Base-by-base conservation (phyloP, 1,140 invertebrate genomes). In the Trachymyrmex cornetzi region DNA sequence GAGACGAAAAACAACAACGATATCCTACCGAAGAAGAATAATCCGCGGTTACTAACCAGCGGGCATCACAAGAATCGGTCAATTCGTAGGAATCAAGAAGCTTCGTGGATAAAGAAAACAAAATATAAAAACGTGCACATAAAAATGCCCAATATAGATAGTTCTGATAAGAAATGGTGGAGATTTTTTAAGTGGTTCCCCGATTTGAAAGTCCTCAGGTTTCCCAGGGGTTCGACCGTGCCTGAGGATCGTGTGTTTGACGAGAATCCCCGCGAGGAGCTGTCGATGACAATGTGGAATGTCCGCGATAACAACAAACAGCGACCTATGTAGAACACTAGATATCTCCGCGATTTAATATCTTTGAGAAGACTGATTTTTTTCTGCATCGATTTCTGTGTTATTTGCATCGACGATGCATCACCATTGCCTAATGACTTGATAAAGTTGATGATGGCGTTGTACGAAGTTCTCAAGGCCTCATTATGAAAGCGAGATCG, bases 131-230 rank as follows among this genome's bases (percentile, higher is more conserved):
- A 66, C 1, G 89, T 87, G 0, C 80, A 72, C 14, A 16, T 38
- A 38, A 38, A 4, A 12, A 59, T 1, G 75, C 77, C 82, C 14
- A 74, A 34, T 12, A 59, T 87, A 9, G 55, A 77, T 44, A 69
- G 34, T 16, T 85, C 81, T 11, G 87, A 87, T 9, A 94, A 93
- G 27, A 94, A 94, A 63, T 95, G 94, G 94, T 95, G 94, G 94
- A 85, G 89, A 6, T 30, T 94, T 2, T 79, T 95, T 7, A 92
- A 93, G 44, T 95, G 94, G 94, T 67, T 95, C 3, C 93, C 95
- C 0, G 88, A 90, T 4, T 61, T 93, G 0, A 93, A 93, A 57
- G 69, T 84, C 0, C 87, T 93, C 7, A 92, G 89, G 22, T 64
- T 93, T 38, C 27, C 85, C 30, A 64, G 87, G 12, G 82, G 89